phyloP scores from a whole-genome alignment of 1,140 invertebrate genomes.

The Ooceraea biroi region DNA sequence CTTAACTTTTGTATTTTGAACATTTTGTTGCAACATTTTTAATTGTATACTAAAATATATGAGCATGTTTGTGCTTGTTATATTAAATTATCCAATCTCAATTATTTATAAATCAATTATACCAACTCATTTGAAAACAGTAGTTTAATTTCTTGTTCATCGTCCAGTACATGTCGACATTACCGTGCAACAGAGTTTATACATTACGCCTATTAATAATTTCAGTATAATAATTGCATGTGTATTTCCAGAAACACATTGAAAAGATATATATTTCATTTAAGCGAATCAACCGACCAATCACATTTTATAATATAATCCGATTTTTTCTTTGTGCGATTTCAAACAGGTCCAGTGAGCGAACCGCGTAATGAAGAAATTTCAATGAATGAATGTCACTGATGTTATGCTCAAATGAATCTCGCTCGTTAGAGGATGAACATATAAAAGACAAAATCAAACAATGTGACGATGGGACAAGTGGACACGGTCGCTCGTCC shows the following conservation, averaged over 20 bases:
- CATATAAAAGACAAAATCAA: slow-evolving; percentile 61
- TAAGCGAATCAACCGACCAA: background rate
- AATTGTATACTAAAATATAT: no score
- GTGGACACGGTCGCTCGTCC: slow-evolving; percentile 61
- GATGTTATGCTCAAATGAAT: slow-evolving; percentile 35
- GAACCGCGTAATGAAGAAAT: slow-evolving; percentile 10
- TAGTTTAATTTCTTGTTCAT: slow-evolving; percentile 23
- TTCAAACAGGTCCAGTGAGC: background rate
- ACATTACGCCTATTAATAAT: slow-evolving; percentile 18
- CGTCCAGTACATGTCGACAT: background rate
- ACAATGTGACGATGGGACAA: slow-evolving; percentile 62
- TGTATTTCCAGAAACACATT: slow-evolving; percentile 21
- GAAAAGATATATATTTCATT: background rate
- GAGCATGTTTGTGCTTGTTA: background rate
- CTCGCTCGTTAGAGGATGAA: slow-evolving; percentile 11
- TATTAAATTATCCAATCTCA: slow-evolving; percentile 11
- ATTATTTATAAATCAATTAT: slow-evolving; percentile 24
- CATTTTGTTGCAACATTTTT: no score
- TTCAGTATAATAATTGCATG: slow-evolving; percentile 8
- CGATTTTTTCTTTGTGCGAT: background rate
- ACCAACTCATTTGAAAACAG: background rate
- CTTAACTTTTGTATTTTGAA: no score
- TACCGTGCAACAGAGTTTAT: background rate
- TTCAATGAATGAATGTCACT: slow-evolving; percentile 7
- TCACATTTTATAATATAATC: slow-evolving; percentile 17